Conservation (phyloP, 1,140 invertebrate genomes). For the Drosophila littoralis region DNA sequence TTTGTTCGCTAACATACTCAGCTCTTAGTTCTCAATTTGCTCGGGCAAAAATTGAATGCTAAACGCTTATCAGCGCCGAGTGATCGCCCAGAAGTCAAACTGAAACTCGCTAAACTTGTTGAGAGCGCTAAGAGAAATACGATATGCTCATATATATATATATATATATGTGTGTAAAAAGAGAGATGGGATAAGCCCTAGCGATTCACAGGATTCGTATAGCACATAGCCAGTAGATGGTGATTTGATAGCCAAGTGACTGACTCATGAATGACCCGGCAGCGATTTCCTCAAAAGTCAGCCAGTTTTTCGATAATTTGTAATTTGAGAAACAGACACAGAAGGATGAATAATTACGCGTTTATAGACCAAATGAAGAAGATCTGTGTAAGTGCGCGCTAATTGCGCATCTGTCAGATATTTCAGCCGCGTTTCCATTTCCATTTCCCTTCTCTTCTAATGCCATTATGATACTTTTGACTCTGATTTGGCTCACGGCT, state of each 20-base stretch:
- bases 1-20: slow-evolving; percentile 27
- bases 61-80: slow-evolving; percentile 67
- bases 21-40: not conserved
- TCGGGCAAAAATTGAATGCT: slow-evolving; percentile 51
- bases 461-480: slow-evolving; percentile 28
- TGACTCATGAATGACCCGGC: slow-evolving; percentile 56
- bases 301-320: slow-evolving; percentile 33
- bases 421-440: slow-evolving; percentile 55
- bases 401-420: slow-evolving; percentile 78
- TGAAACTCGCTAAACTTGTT: slow-evolving; percentile 82
- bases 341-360: slow-evolving; percentile 23
- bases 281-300: slow-evolving; percentile 68
- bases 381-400: slow-evolving; percentile 53
- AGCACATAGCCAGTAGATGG: slow-evolving; percentile 41
- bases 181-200: slow-evolving; percentile 30
- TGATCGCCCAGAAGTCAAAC: slow-evolving; percentile 71
- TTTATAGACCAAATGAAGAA: slow-evolving; percentile 3
- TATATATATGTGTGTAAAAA: slow-evolving; percentile 6
- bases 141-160: slow-evolving; percentile 49
- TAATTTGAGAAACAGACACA: slow-evolving; percentile 46
- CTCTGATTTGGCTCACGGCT: slow-evolving; percentile 40
- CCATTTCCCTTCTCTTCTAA: slow-evolving; percentile 42
- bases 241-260: slow-evolving; percentile 68
- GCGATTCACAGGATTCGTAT: slow-evolving; percentile 27
- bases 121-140: slow-evolving; percentile 60